Percentiles rank a stretch among this genome's conserved stretches.
phyloP scores from a whole-genome alignment of 2,888 invertebrate species.

The Leptopilina myrica region DNA sequence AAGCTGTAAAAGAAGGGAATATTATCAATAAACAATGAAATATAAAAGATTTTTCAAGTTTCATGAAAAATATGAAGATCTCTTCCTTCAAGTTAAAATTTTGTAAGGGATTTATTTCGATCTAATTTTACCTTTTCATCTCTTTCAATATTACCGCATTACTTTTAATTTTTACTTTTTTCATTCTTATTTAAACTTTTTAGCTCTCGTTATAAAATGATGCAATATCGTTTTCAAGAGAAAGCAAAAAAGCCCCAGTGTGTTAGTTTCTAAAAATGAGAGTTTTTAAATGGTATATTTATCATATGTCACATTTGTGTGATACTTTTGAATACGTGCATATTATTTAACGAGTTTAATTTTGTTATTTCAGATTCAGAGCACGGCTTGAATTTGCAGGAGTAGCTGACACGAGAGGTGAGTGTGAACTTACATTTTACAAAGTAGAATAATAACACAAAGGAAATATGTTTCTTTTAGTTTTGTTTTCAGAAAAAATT shows the following conservation, averaged over 20 bases:
- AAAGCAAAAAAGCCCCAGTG: too few relatives aligned
- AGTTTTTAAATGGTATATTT: background rate
- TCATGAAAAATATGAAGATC: too few relatives aligned
- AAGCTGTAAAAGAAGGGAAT: background rate
- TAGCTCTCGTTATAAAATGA: too few relatives aligned
- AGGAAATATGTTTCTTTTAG: too few relatives aligned
- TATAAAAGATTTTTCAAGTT: background rate
- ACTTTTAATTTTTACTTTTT: too few relatives aligned
- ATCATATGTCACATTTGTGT: slow-evolving; percentile 1
- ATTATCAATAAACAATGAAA: slow-evolving; percentile 8
- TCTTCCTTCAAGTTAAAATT: too few relatives aligned
- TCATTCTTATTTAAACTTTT: too few relatives aligned
- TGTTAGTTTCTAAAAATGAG: background rate
- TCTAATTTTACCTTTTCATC: too few relatives aligned
- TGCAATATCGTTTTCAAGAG: too few relatives aligned
- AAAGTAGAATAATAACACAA: background rate
- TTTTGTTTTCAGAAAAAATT: too few relatives aligned
- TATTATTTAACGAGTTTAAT: slow-evolving; percentile 20
- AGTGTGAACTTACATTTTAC: slow-evolving; percentile 6
- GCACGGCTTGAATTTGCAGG: background rate
- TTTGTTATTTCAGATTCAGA: slow-evolving; percentile 28
- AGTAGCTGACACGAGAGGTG: background rate
- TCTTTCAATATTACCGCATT: too few relatives aligned
- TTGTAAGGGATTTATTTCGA: too few relatives aligned
- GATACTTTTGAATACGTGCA: background rate